Percentiles rank a stretch among this genome's conserved stretches.
These are phyloP conservation scores for Ceyx cyanopectus DNA, from an alignment of 2,113 vertebrate genomes.

Conservation along the genomic window DNA sequence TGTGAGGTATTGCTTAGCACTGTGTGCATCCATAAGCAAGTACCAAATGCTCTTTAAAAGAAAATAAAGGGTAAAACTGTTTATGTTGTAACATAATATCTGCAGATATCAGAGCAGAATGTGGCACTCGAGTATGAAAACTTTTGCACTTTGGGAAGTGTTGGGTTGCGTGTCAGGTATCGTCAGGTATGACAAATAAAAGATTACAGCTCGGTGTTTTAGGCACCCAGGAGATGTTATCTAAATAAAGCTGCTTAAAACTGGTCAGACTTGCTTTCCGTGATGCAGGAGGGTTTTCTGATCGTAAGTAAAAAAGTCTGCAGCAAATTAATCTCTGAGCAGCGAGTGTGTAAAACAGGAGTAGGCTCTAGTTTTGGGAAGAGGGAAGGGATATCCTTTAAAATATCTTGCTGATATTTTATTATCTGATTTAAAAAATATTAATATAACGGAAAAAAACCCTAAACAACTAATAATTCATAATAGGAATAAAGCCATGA, in stretches of 20 bases:
- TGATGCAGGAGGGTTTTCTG: neutral
- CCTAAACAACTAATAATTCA: neutral
- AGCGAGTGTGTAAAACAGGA: neutral
- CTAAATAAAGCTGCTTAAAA: slow-evolving; percentile 43
- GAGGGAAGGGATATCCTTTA: neutral
- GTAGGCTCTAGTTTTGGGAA: neutral
- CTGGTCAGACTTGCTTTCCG: slow-evolving; percentile 41
- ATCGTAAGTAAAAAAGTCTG: neutral
- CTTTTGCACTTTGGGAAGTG: neutral
- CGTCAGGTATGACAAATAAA: neutral
- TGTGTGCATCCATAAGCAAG: neutral
- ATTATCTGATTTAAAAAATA: neutral
- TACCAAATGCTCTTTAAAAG: neutral
- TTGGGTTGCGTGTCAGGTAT: neutral
- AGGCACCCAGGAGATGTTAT: slow-evolving; percentile 51
- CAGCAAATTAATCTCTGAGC: neutral
- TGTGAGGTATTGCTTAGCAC: neutral
- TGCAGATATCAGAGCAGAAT: neutral
- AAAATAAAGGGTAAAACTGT: neutral
- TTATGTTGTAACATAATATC: neutral
- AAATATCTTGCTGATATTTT: neutral
- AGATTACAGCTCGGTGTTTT: slow-evolving; percentile 20
- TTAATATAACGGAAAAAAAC: accelerated
- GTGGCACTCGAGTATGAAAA: neutral
- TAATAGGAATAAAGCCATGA: neutral